Conservation (phyloP, 1,140 invertebrate species). For the Philopotamus ludificatus region DNA sequence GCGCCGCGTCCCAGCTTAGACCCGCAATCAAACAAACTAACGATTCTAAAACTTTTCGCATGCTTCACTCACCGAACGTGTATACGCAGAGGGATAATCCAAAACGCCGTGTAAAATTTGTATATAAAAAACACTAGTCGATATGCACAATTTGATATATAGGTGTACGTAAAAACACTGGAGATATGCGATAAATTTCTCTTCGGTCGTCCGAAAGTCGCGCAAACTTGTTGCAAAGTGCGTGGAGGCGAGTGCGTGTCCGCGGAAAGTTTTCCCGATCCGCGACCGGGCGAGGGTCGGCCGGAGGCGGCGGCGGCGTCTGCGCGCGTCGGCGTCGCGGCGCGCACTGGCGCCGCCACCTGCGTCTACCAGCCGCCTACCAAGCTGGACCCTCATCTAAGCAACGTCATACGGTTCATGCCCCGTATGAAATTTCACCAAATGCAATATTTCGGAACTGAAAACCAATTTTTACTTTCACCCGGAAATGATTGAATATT, state of each 20-base stretch:
- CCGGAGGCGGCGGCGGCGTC: conserved; percentile 18
- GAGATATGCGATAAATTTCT: background rate
- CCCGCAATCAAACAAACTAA: no score
- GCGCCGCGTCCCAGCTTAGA: no score
- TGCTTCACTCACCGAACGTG: no score
- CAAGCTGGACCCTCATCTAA: conserved; percentile 1
- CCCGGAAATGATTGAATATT: no score
- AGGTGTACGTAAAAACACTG: background rate
- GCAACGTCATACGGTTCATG: background rate
- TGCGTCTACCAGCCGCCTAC: background rate
- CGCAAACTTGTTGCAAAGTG: background rate
- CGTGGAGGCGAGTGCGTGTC: background rate
- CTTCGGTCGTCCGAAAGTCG: background rate
- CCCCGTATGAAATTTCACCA: background rate
- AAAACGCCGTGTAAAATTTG: no score
- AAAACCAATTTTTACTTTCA: background rate
- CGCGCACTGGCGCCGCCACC: conserved; percentile 34
- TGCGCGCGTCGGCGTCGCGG: conserved; percentile 26
- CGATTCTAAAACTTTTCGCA: no score
- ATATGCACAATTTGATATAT: no score
- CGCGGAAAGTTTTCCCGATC: background rate
- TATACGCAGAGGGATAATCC: no score
- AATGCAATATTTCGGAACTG: background rate
- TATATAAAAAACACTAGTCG: no score
- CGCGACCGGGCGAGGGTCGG: no score